Base-by-base conservation (phyloP, 30 jellyfish, hydroid and myxozoan genomes). In the Pseudorhiza aurosa region DNA sequence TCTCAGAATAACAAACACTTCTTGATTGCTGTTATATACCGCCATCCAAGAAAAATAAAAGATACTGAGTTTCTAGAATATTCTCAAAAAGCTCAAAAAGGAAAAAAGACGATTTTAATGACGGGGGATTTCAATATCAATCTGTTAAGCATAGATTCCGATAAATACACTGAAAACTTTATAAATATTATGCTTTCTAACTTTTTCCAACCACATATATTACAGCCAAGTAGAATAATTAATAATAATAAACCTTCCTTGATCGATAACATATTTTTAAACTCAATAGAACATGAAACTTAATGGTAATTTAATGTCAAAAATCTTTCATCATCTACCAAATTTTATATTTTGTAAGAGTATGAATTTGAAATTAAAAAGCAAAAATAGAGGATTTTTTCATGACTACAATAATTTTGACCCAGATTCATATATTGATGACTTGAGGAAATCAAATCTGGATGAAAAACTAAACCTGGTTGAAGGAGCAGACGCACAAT, bases 11-110 rank as follows among this genome's bases (percentile, higher is more conserved):
- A 59, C 8, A 59, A 59, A 28, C 27, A 59, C 40, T 59, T 59
- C 75, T 59, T 67, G 49, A 37, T 56, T 26, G 88, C 79, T 21
- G 78, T 75, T 42, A 18, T 75, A 30, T 57, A 75, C 33, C 77
- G 77, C 28, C 88, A 75, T 36, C 88, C 78, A 26, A 58, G 67
- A 39, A 75, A 72, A 50, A 72, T 69, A 55, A 75, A 75, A n/a
- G 77, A 36, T 4, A 44, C 58, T 27, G 58, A 75, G 36, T 75
- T 75, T 39, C 62, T 75, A 40, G 79, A 75, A 37, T 75, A 75
- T 31, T 28, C 71, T 75, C 5, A 9, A 58, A 19, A 57, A 57
- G 25, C 19, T 15, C 18, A 32, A 51, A 72, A 53, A 53, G 74
- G 39, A 56, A 57, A 74, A 7, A 69, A 69, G 25, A 22, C 65